phyloP scores from a whole-genome alignment of 2,888 invertebrate genomes.

The Pelosia muscerda region DNA sequence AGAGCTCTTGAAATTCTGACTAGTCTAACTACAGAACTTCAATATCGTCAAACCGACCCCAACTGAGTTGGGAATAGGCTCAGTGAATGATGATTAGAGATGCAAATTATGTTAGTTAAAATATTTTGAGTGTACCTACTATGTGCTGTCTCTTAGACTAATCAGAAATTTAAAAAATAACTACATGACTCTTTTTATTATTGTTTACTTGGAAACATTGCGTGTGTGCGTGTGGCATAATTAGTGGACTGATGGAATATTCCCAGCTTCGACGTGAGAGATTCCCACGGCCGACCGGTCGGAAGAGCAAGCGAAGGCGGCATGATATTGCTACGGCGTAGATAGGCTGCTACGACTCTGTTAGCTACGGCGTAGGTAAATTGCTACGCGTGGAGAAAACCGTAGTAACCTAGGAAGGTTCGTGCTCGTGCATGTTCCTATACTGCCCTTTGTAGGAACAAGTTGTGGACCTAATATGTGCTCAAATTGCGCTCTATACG shows the following conservation, averaged over 20 bases:
- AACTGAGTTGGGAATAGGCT: too few species aligned
- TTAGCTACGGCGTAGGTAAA: not conserved
- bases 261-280: constrained; percentile 42
- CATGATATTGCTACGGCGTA: not conserved
- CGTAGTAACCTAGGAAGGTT: too few species aligned
- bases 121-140: too few species aligned
- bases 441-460: too few species aligned
- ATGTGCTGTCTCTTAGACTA: not conserved
- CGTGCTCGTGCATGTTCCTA: too few species aligned
- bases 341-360: not conserved
- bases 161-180: not conserved
- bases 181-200: constrained; percentile 13
- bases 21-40: too few species aligned
- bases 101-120: too few species aligned
- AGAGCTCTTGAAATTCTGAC: too few species aligned
- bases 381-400: not conserved
- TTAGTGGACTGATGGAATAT: constrained; percentile 50
- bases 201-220: constrained; percentile 42
- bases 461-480: too few species aligned
- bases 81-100: too few species aligned
- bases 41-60: too few species aligned
- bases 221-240: constrained; percentile 39
- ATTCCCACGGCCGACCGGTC: constrained; percentile 33
- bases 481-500: too few species aligned
- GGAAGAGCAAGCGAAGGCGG: not conserved